Evolutionary conservation across 2,888 invertebrate species (phyloP).

Genomic region (Biston stratarius): DNA sequence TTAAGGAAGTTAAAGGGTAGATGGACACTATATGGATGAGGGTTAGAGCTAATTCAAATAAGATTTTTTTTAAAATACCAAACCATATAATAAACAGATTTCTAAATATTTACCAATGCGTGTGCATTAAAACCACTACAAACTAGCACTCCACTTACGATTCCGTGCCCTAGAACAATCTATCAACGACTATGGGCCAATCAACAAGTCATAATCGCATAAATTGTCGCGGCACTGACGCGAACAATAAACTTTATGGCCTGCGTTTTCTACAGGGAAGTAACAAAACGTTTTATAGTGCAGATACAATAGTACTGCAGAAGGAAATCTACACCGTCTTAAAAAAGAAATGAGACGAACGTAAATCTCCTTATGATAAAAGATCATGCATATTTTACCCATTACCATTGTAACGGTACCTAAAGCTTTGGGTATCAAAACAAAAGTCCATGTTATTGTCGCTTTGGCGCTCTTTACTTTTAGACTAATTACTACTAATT

Average conservation of each 20-base stretch:
- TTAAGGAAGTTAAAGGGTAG: no score
- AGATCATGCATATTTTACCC: no score
- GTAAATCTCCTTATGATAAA: neutral
- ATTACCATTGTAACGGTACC: no score
- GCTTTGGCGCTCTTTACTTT: no score
- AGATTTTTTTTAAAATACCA: no score
- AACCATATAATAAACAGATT: no score
- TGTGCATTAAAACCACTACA: neutral
- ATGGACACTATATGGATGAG: no score
- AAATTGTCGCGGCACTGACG: slow-evolving; percentile 48
- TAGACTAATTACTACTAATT: no score
- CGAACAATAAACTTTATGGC: slow-evolving; percentile 54
- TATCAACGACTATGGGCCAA: slow-evolving; percentile 50
- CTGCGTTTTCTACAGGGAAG: slow-evolving; percentile 54
- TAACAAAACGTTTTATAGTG: slow-evolving; percentile 38
- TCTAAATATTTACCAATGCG: neutral
- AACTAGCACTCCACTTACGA: neutral
- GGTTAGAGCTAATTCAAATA: no score
- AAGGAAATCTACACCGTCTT: neutral
- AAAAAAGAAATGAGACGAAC: neutral
- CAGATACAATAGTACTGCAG: slow-evolving; percentile 1
- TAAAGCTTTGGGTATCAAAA: no score
- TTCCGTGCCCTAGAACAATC: slow-evolving; percentile 50
- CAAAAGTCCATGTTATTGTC: no score
- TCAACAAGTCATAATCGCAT: slow-evolving; percentile 53